phyloP scores from a whole-genome alignment of 2,797 vertebrate genomes.

The Morus bassanus region DNA sequence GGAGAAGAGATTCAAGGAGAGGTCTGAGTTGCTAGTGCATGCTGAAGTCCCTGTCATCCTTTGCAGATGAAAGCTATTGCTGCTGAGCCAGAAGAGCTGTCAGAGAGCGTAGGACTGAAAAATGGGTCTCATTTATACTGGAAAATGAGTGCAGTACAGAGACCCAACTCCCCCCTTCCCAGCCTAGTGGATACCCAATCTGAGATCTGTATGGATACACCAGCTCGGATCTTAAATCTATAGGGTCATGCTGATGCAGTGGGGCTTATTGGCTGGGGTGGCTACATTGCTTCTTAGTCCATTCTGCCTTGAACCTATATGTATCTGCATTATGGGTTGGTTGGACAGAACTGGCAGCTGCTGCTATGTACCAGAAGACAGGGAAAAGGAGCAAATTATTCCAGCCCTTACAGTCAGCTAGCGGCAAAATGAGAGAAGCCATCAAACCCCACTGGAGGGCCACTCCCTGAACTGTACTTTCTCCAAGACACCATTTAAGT shows the following conservation, averaged over 20 bases:
- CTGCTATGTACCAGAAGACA: neutral
- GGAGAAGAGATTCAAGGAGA: neutral
- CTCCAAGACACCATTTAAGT: neutral
- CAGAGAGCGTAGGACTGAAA: neutral
- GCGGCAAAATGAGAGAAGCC: neutral
- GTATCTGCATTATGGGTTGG: neutral
- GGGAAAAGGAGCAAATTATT: neutral
- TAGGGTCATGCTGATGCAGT: neutral
- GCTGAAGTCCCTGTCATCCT: neutral
- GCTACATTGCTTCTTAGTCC: neutral
- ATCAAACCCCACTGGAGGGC: neutral
- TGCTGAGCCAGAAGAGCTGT: neutral
- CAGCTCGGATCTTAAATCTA: neutral
- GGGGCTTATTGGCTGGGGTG: neutral
- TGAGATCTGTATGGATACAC: neutral
- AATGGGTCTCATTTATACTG: neutral
- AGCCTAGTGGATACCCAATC: neutral
- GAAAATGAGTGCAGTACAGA: neutral
- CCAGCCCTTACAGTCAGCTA: neutral
- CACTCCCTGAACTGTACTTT: neutral
- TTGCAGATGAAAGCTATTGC: neutral
- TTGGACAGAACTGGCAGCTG: neutral
- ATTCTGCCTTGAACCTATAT: neutral
- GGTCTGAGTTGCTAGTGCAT: neutral
- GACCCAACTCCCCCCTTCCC: no score